Percentiles rank a stretch among this genome's conserved stretches.
Conservation (phyloP, 2,113 vertebrate species). For the Micromys minutus region DNA sequence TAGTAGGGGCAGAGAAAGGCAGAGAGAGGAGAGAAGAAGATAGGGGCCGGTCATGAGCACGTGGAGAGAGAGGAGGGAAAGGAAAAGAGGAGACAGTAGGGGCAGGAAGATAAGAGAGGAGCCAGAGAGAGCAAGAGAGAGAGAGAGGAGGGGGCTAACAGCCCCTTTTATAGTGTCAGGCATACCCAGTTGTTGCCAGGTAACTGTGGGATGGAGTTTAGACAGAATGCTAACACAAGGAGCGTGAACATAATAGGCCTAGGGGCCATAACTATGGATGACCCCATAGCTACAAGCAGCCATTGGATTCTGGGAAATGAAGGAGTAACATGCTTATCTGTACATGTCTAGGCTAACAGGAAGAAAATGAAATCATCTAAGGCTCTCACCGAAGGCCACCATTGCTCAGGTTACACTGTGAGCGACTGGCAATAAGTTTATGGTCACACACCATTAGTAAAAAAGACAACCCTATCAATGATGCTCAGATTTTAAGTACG, state of each 20-base stretch:
- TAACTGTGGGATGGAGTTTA: too few species aligned
- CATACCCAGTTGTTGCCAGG: too few species aligned
- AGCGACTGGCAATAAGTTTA: neutral
- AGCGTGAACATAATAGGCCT: neutral
- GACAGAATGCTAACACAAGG: too few species aligned
- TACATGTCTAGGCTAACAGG: neutral
- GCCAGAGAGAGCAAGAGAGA: too few species aligned
- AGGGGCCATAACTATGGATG: neutral
- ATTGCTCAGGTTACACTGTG: neutral
- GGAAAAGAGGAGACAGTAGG: too few species aligned
- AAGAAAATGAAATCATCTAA: neutral
- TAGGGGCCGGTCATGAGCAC: too few species aligned
- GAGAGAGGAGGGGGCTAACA: too few species aligned
- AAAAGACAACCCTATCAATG: neutral
- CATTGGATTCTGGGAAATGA: neutral
- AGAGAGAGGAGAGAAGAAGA: too few species aligned
- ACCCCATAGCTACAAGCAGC: neutral
- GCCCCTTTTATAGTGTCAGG: too few species aligned
- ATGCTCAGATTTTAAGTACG: neutral
- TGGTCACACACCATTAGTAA: accelerated
- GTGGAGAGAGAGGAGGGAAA: too few species aligned
- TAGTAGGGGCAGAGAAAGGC: too few species aligned
- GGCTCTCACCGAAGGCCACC: neutral
- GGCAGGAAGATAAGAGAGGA: too few species aligned
- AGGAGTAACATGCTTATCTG: accelerated